phyloP scores from a whole-genome alignment of 2,888 invertebrate species.

The Sympetrum striolatum region DNA sequence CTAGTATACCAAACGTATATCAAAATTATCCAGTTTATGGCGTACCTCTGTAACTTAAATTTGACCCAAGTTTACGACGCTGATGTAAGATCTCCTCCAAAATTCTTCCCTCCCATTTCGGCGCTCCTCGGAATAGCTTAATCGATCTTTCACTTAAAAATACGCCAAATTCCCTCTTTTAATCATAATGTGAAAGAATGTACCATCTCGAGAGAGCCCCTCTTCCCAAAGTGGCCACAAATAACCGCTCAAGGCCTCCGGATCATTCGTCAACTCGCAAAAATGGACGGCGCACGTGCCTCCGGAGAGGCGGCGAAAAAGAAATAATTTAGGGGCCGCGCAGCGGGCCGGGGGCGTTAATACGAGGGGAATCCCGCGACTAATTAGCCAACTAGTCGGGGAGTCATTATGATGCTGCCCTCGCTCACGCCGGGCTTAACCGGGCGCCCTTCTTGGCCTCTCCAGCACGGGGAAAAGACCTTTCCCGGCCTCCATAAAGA shows the following conservation, averaged over 20 bases:
- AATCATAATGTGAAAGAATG: too few relatives aligned
- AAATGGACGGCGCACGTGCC: not conserved
- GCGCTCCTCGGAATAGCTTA: too few relatives aligned
- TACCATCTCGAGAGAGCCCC: too few relatives aligned
- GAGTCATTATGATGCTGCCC: constrained; percentile 8
- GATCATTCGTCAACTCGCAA: not conserved
- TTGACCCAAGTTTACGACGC: too few relatives aligned
- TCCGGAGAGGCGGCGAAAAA: not conserved
- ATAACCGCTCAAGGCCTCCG: not conserved
- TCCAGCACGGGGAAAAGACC: not conserved
- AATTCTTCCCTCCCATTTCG: too few relatives aligned
- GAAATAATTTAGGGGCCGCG: not conserved
- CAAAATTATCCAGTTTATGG: too few relatives aligned
- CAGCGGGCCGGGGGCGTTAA: not conserved
- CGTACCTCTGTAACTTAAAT: too few relatives aligned
- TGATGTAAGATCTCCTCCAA: too few relatives aligned
- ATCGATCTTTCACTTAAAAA: too few relatives aligned
- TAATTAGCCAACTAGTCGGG: constrained; percentile 24
- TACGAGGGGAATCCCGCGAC: not conserved
- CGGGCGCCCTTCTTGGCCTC: not conserved
- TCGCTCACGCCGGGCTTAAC: not conserved
- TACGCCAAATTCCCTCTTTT: too few relatives aligned
- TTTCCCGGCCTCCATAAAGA: not conserved
- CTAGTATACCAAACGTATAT: too few relatives aligned
- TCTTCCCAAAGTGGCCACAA: too few relatives aligned